Conservation (phyloP, 2,888 invertebrate genomes). For the Myathropa florea region DNA sequence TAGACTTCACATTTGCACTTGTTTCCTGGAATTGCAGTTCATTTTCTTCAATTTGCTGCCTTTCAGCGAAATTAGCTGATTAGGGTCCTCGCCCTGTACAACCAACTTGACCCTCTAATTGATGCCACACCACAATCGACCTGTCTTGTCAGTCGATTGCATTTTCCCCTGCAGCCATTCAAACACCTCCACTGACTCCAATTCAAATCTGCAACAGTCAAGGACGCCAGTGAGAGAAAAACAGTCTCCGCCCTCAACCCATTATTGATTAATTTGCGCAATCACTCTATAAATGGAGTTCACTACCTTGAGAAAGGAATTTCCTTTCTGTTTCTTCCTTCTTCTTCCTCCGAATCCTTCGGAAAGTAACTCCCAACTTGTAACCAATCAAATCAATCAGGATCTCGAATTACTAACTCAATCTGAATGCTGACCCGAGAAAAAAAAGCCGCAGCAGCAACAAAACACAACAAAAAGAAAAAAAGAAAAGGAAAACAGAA, state of each 20-base stretch:
- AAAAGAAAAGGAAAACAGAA: not conserved
- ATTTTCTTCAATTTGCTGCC: not conserved
- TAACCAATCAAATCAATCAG: constrained; percentile 52
- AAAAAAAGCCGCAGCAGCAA: not conserved
- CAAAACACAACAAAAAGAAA: not conserved
- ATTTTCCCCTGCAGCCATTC: not conserved
- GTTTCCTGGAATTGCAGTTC: not conserved
- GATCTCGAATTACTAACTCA: constrained; percentile 41
- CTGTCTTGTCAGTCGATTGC: not conserved
- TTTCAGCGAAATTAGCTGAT: not conserved
- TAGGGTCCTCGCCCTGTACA: not conserved
- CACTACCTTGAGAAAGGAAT: constrained; percentile 2
- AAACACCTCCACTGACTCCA: constrained; percentile 24
- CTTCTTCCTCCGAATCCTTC: not conserved
- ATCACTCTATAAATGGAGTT: constrained; percentile 37
- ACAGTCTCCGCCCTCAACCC: not conserved
- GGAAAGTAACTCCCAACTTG: constrained; percentile 35
- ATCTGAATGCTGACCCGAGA: constrained; percentile 5
- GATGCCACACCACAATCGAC: not conserved
- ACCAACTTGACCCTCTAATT: not conserved
- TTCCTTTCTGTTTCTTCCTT: not conserved
- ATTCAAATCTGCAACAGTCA: not conserved
- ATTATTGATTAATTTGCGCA: constrained; percentile 54
- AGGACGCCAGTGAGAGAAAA: not conserved
- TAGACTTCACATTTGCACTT: not conserved